These are phyloP conservation scores for Holacanthella duospinosa DNA, from an alignment of 2,888 invertebrate genomes.

Conservation along the genomic window DNA sequence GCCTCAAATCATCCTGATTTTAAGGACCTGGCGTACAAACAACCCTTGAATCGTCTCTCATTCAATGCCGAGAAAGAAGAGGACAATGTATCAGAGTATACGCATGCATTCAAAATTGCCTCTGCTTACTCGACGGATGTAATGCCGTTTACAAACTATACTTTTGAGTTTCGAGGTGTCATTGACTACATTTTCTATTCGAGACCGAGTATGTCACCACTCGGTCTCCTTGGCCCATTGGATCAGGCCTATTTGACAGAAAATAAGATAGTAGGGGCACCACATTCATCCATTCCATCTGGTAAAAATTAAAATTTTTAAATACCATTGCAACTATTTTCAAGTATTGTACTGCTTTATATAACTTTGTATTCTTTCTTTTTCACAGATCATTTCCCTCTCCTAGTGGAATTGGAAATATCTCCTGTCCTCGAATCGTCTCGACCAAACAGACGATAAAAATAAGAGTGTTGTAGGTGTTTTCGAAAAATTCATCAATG, in stretches of 20 bases:
- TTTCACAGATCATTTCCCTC: constrained; percentile 73
- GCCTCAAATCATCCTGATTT: constrained; percentile 89
- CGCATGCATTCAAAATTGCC: constrained; percentile 90
- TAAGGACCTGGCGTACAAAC: constrained; percentile 87
- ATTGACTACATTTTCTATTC: constrained; percentile 99
- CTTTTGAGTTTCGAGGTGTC: constrained; percentile 99
- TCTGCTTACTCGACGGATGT: constrained; percentile 83
- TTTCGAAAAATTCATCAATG: too few relatives aligned
- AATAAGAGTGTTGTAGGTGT: not conserved
- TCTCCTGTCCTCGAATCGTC: constrained; percentile 53
- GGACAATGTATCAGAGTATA: constrained; percentile 76
- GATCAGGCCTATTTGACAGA: constrained; percentile 87
- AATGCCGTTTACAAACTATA: constrained; percentile 50
- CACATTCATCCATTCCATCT: constrained; percentile 87
- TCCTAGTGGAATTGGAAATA: constrained; percentile 83
- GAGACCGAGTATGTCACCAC: constrained; percentile 84
- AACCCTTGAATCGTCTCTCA: constrained; percentile 73
- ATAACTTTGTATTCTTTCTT: constrained; percentile 17
- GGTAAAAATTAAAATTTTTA: constrained; percentile 12
- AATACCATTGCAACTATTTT: constrained; percentile 1
- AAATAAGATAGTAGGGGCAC: constrained; percentile 95
- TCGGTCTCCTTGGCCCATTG: constrained; percentile 87
- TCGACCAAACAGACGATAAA: not conserved
- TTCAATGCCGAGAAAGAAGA: constrained; percentile 56
- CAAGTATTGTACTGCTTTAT: not conserved